Conservation (phyloP, 2,113 vertebrate species). For the Hippopotamus amphibius region DNA sequence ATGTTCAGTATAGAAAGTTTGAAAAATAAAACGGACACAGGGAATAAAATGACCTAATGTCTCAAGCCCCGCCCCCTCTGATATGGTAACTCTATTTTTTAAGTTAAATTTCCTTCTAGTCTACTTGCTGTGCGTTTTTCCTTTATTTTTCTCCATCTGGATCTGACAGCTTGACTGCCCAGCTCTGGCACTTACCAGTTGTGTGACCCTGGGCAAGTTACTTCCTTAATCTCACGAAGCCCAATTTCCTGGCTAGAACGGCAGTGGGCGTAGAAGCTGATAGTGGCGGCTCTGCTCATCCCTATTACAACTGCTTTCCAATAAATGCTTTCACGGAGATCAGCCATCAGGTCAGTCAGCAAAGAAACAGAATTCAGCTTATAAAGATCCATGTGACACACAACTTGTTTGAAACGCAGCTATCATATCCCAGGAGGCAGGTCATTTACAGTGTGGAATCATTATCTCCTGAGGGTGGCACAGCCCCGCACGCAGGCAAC, state of each 20-base stretch:
- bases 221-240: not conserved
- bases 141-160: not conserved
- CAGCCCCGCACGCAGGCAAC: not conserved
- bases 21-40: constrained; percentile 16
- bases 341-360: constrained; percentile 35
- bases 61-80: not conserved
- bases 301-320: constrained; percentile 14
- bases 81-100: constrained; percentile 19
- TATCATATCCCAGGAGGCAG: not conserved
- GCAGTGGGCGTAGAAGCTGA: not conserved
- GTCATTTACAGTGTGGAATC: not conserved
- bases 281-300: not conserved
- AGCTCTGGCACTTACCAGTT: not conserved
- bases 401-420: constrained; percentile 28
- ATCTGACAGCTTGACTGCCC: not conserved
- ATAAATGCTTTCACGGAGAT: constrained; percentile 55
- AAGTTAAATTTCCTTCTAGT: constrained; percentile 7
- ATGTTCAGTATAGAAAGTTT: not conserved
- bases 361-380: constrained; percentile 42
- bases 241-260: not conserved
- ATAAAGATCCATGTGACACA: constrained; percentile 29
- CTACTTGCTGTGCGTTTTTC: not conserved
- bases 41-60: constrained; percentile 41
- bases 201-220: not conserved
- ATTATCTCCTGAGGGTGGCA: not conserved